A percentile compares a stretch with the other conserved stretches of the same genome.
These are phyloP conservation scores for Thomomys bottae DNA, from an alignment of 2,113 vertebrate genomes.

Conservation along the genomic window DNA sequence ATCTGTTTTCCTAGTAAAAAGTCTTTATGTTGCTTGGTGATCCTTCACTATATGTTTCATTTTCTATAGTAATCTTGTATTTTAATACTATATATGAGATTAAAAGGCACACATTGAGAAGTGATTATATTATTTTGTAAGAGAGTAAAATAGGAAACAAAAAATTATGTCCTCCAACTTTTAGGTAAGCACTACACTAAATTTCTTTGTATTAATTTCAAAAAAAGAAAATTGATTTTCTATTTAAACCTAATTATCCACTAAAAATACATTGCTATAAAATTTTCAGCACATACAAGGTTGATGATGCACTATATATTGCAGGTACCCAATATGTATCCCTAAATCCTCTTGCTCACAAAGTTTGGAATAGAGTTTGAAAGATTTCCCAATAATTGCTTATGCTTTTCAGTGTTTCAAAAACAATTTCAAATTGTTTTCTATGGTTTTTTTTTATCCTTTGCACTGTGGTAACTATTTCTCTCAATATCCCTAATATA, in stretches of 20 bases:
- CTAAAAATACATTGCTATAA: conserved; percentile 69
- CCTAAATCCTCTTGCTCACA: conserved; percentile 74
- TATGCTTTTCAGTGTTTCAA: conserved; percentile 82
- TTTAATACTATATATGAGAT: neutral
- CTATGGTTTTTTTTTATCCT: neutral
- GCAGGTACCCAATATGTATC: conserved; percentile 68
- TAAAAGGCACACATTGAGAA: neutral
- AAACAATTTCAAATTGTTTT: conserved; percentile 85
- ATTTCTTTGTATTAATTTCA: conserved; percentile 60
- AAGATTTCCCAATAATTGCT: conserved; percentile 84
- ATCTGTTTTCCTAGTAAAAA: neutral
- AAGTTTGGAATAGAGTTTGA: conserved; percentile 75
- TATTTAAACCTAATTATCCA: conserved; percentile 74
- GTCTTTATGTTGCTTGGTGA: neutral
- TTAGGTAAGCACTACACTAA: neutral
- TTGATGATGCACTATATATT: conserved; percentile 65
- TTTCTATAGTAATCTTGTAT: neutral
- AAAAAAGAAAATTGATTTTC: conserved; percentile 58
- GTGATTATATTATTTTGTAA: neutral
- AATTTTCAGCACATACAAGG: conserved; percentile 67
- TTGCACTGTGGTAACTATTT: conserved; percentile 70
- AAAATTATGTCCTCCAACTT: neutral
- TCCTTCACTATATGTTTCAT: neutral
- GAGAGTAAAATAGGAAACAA: neutral
- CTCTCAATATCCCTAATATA: conserved; percentile 74